Percentiles rank a stretch among this genome's conserved stretches.
phyloP scores from a whole-genome alignment of 2,888 invertebrate genomes.

The Aspidiotus rigidus region DNA sequence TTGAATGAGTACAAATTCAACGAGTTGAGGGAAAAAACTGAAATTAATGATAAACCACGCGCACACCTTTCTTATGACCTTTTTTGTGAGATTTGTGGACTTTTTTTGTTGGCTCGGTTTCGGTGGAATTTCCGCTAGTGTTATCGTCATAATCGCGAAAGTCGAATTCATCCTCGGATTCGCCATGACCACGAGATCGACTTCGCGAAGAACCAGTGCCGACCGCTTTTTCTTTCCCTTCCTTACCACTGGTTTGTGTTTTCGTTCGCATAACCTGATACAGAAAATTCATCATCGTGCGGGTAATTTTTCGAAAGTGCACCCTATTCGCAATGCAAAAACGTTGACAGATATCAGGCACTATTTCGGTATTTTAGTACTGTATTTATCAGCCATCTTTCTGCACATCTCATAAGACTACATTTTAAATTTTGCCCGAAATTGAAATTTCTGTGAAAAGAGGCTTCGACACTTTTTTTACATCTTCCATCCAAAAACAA shows the following conservation, averaged over 20 bases:
- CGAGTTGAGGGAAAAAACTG: neutral
- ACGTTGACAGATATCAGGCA: too few species aligned
- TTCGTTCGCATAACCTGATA: slow-evolving; percentile 34
- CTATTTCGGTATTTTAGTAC: too few species aligned
- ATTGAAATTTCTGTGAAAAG: too few species aligned
- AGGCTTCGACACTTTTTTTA: too few species aligned
- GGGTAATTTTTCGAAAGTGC: too few species aligned
- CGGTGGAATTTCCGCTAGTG: slow-evolving; percentile 17
- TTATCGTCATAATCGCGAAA: slow-evolving; percentile 34
- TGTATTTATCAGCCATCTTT: too few species aligned
- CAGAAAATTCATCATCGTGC: too few species aligned
- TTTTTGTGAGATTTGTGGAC: slow-evolving; percentile 34
- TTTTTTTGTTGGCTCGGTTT: slow-evolving; percentile 10
- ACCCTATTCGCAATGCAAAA: too few species aligned
- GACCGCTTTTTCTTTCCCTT: slow-evolving; percentile 34
- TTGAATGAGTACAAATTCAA: neutral
- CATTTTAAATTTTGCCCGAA: too few species aligned
- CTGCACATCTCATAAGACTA: too few species aligned
- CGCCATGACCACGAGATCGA: slow-evolving; percentile 21
- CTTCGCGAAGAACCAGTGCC: slow-evolving; percentile 35
- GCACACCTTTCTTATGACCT: slow-evolving; percentile 35
- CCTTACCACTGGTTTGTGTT: slow-evolving; percentile 34
- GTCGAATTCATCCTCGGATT: slow-evolving; percentile 25
- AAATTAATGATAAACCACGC: neutral
- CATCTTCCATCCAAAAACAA: too few species aligned